Conservation (phyloP, 2,888 invertebrate species). For the Apamea monoglypha region DNA sequence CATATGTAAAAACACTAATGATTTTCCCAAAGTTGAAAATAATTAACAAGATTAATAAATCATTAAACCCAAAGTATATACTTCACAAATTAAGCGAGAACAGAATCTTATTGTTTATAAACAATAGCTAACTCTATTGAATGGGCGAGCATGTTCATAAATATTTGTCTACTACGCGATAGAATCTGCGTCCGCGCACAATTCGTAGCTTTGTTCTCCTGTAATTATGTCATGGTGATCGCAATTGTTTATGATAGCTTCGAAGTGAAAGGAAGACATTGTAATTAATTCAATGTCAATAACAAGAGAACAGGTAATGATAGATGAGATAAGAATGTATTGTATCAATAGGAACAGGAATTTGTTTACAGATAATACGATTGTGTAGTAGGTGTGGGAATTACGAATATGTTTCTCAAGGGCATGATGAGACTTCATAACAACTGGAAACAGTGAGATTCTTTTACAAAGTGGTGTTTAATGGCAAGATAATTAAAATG, state of each 20-base stretch:
- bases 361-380: conserved; percentile 17
- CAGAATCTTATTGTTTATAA: conserved; percentile 58
- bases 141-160: conserved; percentile 59
- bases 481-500: background rate
- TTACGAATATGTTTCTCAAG: conserved; percentile 8
- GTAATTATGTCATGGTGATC: conserved; percentile 67
- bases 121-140: conserved; percentile 61
- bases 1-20: background rate
- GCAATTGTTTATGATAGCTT: conserved; percentile 53
- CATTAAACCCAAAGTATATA: conserved; percentile 41
- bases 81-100: conserved; percentile 59
- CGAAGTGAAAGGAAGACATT: conserved; percentile 53
- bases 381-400: background rate
- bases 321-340: conserved; percentile 9
- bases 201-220: conserved; percentile 55
- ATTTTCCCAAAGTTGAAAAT: conserved; percentile 34
- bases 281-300: conserved; percentile 57
- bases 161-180: conserved; percentile 61
- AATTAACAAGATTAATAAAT: conserved; percentile 42
- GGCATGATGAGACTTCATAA: background rate
- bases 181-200: conserved; percentile 50
- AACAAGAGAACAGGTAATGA: conserved; percentile 27
- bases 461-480: background rate
- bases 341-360: background rate
- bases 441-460: background rate